These are phyloP conservation scores for Theocolax elegans DNA, from an alignment of 1,140 invertebrate genomes.

Conservation along the genomic window DNA sequence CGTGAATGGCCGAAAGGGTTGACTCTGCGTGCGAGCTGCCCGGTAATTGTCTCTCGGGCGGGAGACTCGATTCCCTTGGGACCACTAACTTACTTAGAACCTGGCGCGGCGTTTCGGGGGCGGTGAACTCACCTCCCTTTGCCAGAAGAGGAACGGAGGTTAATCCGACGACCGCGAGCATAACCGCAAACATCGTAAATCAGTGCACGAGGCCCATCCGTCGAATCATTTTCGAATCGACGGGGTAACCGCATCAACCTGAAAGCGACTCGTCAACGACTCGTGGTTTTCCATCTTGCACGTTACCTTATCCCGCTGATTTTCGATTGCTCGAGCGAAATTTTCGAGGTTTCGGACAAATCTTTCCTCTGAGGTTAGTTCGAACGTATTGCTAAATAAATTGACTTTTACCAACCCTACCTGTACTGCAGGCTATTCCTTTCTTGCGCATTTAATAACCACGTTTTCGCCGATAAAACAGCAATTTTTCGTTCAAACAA, in stretches of 20 bases:
- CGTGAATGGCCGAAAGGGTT: constrained; percentile 43
- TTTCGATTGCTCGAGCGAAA: too few relatives aligned
- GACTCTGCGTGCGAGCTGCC: constrained; percentile 27
- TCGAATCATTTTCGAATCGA: constrained; percentile 31
- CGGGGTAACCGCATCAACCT: constrained; percentile 20
- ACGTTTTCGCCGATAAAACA: too few relatives aligned
- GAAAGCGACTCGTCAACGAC: constrained; percentile 15
- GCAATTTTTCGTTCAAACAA: too few relatives aligned
- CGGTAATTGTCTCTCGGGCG: constrained; percentile 8
- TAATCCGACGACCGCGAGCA: constrained; percentile 55
- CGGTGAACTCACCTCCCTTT: neutral
- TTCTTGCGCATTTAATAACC: too few relatives aligned
- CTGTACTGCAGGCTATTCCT: too few relatives aligned
- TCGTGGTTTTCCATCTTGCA: neutral
- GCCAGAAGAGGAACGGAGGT: too few relatives aligned
- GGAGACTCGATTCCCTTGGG: too few relatives aligned
- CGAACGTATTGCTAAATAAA: too few relatives aligned
- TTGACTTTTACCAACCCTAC: too few relatives aligned
- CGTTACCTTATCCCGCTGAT: neutral
- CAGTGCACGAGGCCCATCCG: constrained; percentile 28
- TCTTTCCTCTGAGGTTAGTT: too few relatives aligned
- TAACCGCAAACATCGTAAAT: constrained; percentile 57
- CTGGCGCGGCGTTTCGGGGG: constrained; percentile 43
- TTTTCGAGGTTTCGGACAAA: too few relatives aligned
- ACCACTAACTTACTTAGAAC: constrained; percentile 26